Conservation (phyloP, 2,888 invertebrate species). For the Sarcophaga caerulescens region DNA sequence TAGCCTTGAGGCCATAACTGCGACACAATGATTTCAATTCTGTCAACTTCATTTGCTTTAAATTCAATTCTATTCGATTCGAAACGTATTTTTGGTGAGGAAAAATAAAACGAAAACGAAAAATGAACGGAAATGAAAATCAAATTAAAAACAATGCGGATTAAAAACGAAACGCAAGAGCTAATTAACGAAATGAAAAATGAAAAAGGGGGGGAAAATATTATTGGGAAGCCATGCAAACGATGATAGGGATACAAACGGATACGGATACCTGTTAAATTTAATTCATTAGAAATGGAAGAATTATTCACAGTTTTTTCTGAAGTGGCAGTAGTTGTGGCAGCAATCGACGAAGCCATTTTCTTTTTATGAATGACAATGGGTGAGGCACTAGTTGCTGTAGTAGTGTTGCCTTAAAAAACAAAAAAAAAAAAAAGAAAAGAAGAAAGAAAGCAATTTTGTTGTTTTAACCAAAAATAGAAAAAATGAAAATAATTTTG, state of each 20-base stretch:
- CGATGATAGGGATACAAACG: background rate
- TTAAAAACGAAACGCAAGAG: background rate
- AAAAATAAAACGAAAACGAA: background rate
- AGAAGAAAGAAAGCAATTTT: slow-evolving; percentile 39
- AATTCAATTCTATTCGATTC: slow-evolving; percentile 48
- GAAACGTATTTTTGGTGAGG: background rate
- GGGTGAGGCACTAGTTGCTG: slow-evolving; percentile 42
- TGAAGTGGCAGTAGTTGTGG: slow-evolving; percentile 7
- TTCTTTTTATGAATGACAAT: slow-evolving; percentile 27
- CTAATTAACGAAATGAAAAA: background rate
- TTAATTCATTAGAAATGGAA: slow-evolving; percentile 45
- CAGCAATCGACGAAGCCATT: slow-evolving; percentile 24
- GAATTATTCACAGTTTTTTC: slow-evolving; percentile 49
- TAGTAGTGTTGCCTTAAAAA: slow-evolving; percentile 60
- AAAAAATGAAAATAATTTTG: slow-evolving; percentile 66
- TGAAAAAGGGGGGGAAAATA: background rate
- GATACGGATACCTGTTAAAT: slow-evolving; percentile 57
- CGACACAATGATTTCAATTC: slow-evolving; percentile 74
- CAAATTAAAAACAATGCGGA: background rate
- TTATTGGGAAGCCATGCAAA: background rate
- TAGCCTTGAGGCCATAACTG: slow-evolving; percentile 72
- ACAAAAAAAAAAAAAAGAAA: slow-evolving; percentile 54
- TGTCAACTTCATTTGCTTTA: slow-evolving; percentile 70
- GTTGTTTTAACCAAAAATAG: slow-evolving; percentile 67
- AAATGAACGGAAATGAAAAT: background rate